These are phyloP conservation scores for Fabriciana adippe DNA, from an alignment of 2,888 invertebrate species.

Conservation along the genomic window DNA sequence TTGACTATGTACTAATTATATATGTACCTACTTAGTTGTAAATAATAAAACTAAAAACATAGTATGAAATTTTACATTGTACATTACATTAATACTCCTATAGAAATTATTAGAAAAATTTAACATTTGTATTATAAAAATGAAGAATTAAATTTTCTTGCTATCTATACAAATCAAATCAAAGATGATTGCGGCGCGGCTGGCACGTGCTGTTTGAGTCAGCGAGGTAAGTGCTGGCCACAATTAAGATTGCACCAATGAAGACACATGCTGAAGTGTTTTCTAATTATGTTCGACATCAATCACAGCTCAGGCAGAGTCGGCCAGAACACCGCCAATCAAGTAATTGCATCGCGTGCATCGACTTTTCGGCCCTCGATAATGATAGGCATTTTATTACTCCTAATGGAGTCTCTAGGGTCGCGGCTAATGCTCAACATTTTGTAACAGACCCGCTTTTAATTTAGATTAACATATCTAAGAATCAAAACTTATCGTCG, in stretches of 20 bases:
- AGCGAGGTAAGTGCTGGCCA: slow-evolving; percentile 76
- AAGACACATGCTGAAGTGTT: slow-evolving; percentile 81
- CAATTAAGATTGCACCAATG: slow-evolving; percentile 79
- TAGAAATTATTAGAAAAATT: not conserved
- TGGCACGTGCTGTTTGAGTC: slow-evolving; percentile 75
- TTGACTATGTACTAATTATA: too few species aligned
- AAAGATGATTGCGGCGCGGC: slow-evolving; percentile 37
- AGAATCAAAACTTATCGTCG: slow-evolving; percentile 54
- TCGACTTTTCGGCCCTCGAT: slow-evolving; percentile 81
- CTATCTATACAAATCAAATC: slow-evolving; percentile 35
- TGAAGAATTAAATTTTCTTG: slow-evolving; percentile 30
- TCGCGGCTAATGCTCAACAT: slow-evolving; percentile 70
- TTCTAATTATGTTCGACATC: slow-evolving; percentile 81
- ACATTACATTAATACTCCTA: too few species aligned
- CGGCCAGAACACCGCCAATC: slow-evolving; percentile 79
- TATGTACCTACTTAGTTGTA: too few species aligned
- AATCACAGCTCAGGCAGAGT: slow-evolving; percentile 72
- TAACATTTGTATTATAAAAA: not conserved
- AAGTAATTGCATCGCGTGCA: slow-evolving; percentile 83
- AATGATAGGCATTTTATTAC: slow-evolving; percentile 83
- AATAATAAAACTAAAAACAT: too few species aligned
- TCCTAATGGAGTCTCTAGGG: slow-evolving; percentile 82
- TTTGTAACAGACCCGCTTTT: slow-evolving; percentile 70
- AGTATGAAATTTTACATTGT: too few species aligned
- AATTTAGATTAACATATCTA: slow-evolving; percentile 77